Percentiles rank a stretch among this genome's conserved stretches.
Evolutionary conservation across 2,888 invertebrate genomes (phyloP).

Genomic region (Noctua janthe): DNA sequence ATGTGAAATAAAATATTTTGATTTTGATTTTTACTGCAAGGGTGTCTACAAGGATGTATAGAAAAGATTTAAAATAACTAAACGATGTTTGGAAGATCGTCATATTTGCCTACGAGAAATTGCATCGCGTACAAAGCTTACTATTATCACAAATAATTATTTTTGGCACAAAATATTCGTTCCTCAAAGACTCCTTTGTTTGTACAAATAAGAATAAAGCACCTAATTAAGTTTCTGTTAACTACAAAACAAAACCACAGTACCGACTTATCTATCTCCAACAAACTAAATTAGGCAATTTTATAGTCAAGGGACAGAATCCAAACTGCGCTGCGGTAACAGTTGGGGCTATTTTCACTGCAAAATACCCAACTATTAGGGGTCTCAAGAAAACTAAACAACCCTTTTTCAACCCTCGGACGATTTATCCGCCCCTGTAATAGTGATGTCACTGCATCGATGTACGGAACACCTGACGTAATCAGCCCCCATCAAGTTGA

Average conservation of each 20-base stretch:
- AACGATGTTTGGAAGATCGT: background rate
- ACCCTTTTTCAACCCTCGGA: slow-evolving; percentile 65
- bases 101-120: background rate
- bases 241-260: slow-evolving; percentile 26
- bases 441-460: slow-evolving; percentile 67
- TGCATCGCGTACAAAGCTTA: background rate
- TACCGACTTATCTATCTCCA: slow-evolving; percentile 1
- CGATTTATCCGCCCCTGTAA: slow-evolving; percentile 66
- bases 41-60: background rate
- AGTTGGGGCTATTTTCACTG: slow-evolving; percentile 57
- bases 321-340: slow-evolving; percentile 61
- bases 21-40: too few relatives aligned
- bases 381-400: slow-evolving; percentile 66
- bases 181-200: background rate
- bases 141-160: background rate
- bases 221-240: background rate
- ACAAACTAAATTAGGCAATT: slow-evolving; percentile 52
- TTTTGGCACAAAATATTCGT: background rate
- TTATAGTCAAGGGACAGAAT: slow-evolving; percentile 49
- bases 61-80: background rate
- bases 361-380: slow-evolving; percentile 62
- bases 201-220: background rate
- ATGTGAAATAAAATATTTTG: too few relatives aligned
- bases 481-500: slow-evolving; percentile 77
- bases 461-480: slow-evolving; percentile 71